Base-by-base conservation (phyloP, 2,797 vertebrate genomes). In the Poecilia velifera region DNA sequence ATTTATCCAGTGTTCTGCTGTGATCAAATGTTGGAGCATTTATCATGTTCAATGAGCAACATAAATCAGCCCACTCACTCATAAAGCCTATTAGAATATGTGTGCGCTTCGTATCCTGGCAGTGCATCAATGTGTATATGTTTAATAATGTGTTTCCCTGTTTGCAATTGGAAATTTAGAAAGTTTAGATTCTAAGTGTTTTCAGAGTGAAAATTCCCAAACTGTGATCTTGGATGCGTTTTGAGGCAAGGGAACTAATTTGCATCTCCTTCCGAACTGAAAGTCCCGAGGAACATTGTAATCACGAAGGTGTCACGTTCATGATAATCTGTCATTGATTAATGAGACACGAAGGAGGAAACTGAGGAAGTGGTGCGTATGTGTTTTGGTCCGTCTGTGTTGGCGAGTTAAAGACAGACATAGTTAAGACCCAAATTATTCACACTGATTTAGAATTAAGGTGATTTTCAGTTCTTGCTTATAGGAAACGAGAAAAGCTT, bases 261-360 rank as follows among this genome's bases (percentile, higher is more conserved):
- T 93, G 84, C 87, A 92, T 91, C 81, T 75, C 66, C 76, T 89
- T 75, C 89, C 82, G 77, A 85, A 77, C 82, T 90, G 87, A 91
- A 66, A 79, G 89, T 90, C 78, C 84, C 45, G 73, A 76, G 82
- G 80, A 92, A 90, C 86, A 53, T 80, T 87, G 86, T 82, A 90
- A 93, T 93, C 91, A 92, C 78, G 82, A 86, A 91, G 85, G 86
- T 93, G 91, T 91, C 93, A 93, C 87, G 91, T 91, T 74, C 87
- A 79, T 92, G 89, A 92, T 93, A 92, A 94, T 92, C 85, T 91
- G 91, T 85, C 46, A 45, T 92, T 94, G 93, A 94, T 94, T 94
- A 93, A 94, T 95, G 94, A 94, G 91, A 73, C 88, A 87, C 59
- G 43, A 82, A 84, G 74, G 83, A 80, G 64, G 77, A 25, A 43